Base-by-base conservation (phyloP, 2,888 invertebrate species). In the Leptinotarsa peninsularis region DNA sequence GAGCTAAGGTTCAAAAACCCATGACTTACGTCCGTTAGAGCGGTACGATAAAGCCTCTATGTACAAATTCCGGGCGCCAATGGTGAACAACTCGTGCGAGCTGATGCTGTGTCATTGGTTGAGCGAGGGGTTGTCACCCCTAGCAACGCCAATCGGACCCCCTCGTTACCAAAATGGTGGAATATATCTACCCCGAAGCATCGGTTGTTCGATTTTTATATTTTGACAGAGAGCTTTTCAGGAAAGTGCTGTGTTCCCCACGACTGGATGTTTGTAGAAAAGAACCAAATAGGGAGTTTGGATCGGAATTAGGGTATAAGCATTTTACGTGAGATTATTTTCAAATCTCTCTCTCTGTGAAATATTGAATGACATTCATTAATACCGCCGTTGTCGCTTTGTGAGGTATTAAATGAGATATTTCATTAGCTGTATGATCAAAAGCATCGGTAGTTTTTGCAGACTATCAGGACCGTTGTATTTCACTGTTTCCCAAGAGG, bases 131-230 rank as follows among this genome's bases (percentile, higher is more conserved):
- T 81, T 81, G 81, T 85, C 84, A 85, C 87, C 89, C 88, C 79
- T 85, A 88, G 87, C 85, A 86, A 88, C 89, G 76, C 90, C 90
- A 90, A 90, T 89, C 81, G 79, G 77, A 75, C 50, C 43, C 63
- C 72, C 76, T 78, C 75, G 67, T 78, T 81, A 84, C 82, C 84
- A 87, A 88, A 88, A 88, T 89, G 88, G 88, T 87, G 88, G 87
- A 83, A 78, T 75, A 79, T 80, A 83, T 43, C 43, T 83, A 83
- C 82, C 86, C 87, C 85, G 82, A 83, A 83, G 86, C 87, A 84
- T 54, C 58, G 80, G 83, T 83, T 84, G 85, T 88, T 88, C 88
- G 88, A 88, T 88, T 88, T 88, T 88, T 88, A 86, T 87, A 83
- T 86, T 87, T 87, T 87, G 87, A 87, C 85, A 84, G 83, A 83